These are phyloP conservation scores for Emys orbicularis DNA, from an alignment of 2,797 vertebrate genomes.

Conservation along the genomic window DNA sequence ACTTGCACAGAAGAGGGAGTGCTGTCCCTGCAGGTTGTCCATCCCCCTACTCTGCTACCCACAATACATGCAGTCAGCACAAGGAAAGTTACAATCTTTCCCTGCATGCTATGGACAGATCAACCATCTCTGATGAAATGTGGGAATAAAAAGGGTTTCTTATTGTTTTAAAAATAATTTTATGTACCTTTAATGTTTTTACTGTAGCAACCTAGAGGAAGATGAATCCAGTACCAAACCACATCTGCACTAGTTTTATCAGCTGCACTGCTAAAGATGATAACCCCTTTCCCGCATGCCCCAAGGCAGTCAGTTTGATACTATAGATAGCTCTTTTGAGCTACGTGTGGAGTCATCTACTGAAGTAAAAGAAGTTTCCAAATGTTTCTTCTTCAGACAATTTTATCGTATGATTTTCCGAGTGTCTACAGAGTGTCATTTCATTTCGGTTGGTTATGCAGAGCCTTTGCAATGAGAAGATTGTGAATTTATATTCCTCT, in stretches of 20 bases:
- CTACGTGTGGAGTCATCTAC: background rate
- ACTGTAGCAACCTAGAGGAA: fast-evolving
- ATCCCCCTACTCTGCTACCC: fast-evolving
- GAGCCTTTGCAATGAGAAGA: background rate
- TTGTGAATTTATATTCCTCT: background rate
- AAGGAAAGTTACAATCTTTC: background rate
- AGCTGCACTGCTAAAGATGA: background rate
- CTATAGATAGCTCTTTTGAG: background rate
- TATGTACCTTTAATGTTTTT: background rate
- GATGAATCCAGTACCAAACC: background rate
- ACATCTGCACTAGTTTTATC: background rate
- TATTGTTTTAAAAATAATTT: background rate
- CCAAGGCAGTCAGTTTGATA: background rate
- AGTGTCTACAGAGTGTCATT: background rate
- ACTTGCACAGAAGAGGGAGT: background rate
- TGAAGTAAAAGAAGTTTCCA: background rate
- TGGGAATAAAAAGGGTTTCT: background rate
- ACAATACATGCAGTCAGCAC: background rate
- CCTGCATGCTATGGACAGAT: background rate
- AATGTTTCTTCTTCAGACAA: background rate
- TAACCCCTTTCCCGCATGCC: fast-evolving
- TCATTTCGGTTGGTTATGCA: background rate
- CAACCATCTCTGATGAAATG: fast-evolving
- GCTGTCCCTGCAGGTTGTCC: background rate
- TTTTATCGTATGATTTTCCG: fast-evolving